Percentiles rank a stretch among this genome's conserved stretches.
These are phyloP conservation scores for Diphyllodes magnificus DNA, from an alignment of 2,113 vertebrate genomes.

Conservation along the genomic window DNA sequence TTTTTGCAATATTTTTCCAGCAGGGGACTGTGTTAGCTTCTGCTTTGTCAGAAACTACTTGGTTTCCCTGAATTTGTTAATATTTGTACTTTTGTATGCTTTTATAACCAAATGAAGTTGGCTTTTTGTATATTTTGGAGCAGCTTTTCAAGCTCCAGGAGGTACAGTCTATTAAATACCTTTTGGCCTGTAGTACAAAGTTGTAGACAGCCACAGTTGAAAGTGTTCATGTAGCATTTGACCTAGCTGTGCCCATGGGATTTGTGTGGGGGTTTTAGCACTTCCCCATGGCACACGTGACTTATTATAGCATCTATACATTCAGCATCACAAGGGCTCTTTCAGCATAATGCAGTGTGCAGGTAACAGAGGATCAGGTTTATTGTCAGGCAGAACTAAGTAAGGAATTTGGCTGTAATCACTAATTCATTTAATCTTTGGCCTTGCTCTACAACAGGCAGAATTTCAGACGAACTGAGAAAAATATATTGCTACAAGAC, in stretches of 20 bases:
- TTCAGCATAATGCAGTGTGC: not conserved
- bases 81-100: not conserved
- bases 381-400: not conserved
- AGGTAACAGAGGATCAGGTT: not conserved
- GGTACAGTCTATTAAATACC: not conserved
- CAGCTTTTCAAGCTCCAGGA: not conserved
- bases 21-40: conserved; percentile 47
- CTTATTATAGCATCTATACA: accelerated
- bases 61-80: not conserved
- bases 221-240: not conserved
- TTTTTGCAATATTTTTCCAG: conserved; percentile 27
- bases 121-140: not conserved
- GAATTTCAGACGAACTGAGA: not conserved
- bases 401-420: not conserved
- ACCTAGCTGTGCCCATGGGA: not conserved
- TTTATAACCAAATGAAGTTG: not conserved
- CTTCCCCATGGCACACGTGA: accelerated
- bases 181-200: not conserved
- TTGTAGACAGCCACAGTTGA: not conserved
- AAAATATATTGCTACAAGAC: not conserved
- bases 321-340: not conserved
- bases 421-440: not conserved
- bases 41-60: not conserved
- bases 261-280: not conserved
- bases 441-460: not conserved